Evolutionary conservation across 1,140 invertebrate genomes (phyloP), one percentile per base, ranked within the genome.

Genomic region (Leptinotarsa texana): DNA sequence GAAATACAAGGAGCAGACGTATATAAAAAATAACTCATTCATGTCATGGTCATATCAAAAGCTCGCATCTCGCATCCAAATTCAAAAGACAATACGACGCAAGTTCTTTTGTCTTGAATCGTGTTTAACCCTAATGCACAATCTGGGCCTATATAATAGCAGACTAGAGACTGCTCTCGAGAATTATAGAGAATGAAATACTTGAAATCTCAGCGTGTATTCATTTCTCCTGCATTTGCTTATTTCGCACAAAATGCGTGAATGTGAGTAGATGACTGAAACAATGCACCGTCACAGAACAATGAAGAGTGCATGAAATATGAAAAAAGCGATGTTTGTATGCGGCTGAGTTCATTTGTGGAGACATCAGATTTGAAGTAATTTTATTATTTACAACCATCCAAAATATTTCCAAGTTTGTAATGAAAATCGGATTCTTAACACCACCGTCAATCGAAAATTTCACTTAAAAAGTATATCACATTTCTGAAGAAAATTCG

Each of bases 241-340:
- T 75, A 74, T 74, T 77, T 79, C 76, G 75, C 78, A 77, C 67
- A 77, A 77, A 79, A 72, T 75, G 78, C 75, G 75, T 77, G 67
- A 77, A 77, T 77, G 73, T 24, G 42, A 70, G 15, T 57, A 57
- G 51, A 57, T 57, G 51, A 33, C 49, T 66, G 47, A 66, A 66
- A 61, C 65, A 62, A 71, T 77, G 74, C 77, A 79, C 67, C 77
- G 68, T 48, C 70, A 48, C n/a, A 22, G 70, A 71, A 75, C 74
- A 75, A 75, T 75, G 18, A 22, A 47, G 61, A 62, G 48, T 71
- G 17, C 57, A 71, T 63, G 49, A 62, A 71, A 71, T 24, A 57
- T 62, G 69, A 62, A 57, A 71, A 71, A 62, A 47, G 15, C 42
- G 27, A 42, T 68, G 24, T 68, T 68, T 42, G 66, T 42, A 42